Evolutionary conservation across 2,888 invertebrate species (phyloP), one percentile per base, ranked within the genome.

Genomic region (Aplocera efformata): DNA sequence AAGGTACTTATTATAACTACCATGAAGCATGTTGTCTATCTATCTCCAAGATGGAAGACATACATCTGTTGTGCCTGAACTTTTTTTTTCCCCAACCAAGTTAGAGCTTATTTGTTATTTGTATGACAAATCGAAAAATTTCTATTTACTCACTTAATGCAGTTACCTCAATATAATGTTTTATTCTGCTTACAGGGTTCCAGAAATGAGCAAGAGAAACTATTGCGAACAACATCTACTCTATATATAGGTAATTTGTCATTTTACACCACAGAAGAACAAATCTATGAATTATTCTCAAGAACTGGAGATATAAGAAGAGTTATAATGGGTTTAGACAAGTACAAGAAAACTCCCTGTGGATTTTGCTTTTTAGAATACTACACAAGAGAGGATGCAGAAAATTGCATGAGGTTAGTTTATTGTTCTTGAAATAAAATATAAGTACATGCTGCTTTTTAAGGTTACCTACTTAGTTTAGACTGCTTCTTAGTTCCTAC

Each of bases 311-410:
- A 99, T 73, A 94, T 99, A 23, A 93, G 97, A 53, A 88, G 95
- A 60, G 95, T 99, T 28, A 92, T 99, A 26, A 99, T 99, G 98
- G 99, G 99, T 0, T 85, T 99, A 53, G 99, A 99, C 76, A 97
- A 98, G 72, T 96, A 96, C 73, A 97, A 96, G 67, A 99, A 98
- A 79, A 99, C 99, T 0, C 99, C 99, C 0, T 99, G 99, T 88
- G 99, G 99, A 1, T 99, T 99, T 79, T 99, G 99, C 77, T 99
- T 99, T 82, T 94, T 99, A 1, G 99, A 99, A 89, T 99, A 95
- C 80, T 96, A 96, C 66, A 81, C 80, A 10, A 89, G 96, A 60
- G 61, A 63, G 0, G 95, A 96, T 75, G 91, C 94, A 1, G 96
- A 96, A 74, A 90, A 92, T 56, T 93, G 95, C 72, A 93, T 96